Evolutionary conservation across 1,140 invertebrate species (phyloP).

Genomic region (Theocolax elegans): DNA sequence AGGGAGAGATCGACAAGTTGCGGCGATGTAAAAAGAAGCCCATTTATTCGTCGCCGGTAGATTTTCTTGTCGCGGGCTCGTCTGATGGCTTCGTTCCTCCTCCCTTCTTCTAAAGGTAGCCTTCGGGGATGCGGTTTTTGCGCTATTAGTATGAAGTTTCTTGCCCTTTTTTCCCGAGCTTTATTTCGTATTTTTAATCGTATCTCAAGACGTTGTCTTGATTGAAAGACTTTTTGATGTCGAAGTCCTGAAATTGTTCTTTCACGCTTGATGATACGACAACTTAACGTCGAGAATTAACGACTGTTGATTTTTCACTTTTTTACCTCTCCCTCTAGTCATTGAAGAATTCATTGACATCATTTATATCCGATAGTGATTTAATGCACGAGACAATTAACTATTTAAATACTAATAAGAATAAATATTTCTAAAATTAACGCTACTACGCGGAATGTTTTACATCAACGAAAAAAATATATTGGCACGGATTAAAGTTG

Average conservation of each 20-base stretch:
- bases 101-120: neutral
- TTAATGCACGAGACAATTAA: too few relatives aligned
- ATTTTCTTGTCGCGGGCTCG: slow-evolving; percentile 7
- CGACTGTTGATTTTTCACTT: too few relatives aligned
- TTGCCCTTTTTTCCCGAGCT: neutral
- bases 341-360: too few relatives aligned
- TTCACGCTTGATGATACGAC: neutral
- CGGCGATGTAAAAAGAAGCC: neutral
- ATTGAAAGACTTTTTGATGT: too few relatives aligned
- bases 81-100: neutral
- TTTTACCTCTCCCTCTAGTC: too few relatives aligned
- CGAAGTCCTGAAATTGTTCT: neutral
- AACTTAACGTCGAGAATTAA: too few relatives aligned
- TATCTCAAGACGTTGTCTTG: neutral
- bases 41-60: neutral
- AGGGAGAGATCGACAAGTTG: neutral
- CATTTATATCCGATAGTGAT: too few relatives aligned
- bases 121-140: neutral
- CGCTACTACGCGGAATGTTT: too few relatives aligned
- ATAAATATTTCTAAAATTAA: too few relatives aligned
- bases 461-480: too few relatives aligned
- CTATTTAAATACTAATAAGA: too few relatives aligned
- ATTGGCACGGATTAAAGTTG: too few relatives aligned
- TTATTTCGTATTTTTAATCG: neutral
- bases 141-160: neutral